phyloP scores from a whole-genome alignment of 1,140 invertebrate species.

The Magallana gigas region DNA sequence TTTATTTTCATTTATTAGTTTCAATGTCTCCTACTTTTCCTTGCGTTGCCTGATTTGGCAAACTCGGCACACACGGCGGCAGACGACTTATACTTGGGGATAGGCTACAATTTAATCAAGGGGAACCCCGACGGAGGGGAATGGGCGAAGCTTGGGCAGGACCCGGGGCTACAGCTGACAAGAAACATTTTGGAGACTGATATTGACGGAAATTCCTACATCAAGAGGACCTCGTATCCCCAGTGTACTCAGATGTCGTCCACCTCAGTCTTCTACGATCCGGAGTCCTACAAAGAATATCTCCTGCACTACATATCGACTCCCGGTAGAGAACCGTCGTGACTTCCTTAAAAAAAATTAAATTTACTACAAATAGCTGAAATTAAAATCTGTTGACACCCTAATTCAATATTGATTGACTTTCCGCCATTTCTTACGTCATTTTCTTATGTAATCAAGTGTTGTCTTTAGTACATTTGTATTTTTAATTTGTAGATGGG shows the following conservation, averaged over 20 bases:
- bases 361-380: no score
- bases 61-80: neutral
- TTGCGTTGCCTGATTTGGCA: neutral
- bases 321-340: neutral
- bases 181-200: constrained; percentile 29
- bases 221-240: neutral
- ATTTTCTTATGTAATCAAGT: no score
- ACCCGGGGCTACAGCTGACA: constrained; percentile 36
- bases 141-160: constrained; percentile 34
- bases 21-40: neutral
- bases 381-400: no score
- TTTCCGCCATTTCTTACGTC: no score
- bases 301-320: constrained; percentile 22
- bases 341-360: no score
- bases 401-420: no score
- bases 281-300: constrained; percentile 39
- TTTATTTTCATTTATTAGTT: no score
- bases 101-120: constrained; percentile 42
- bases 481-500: no score
- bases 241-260: constrained; percentile 1
- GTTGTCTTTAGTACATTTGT: no score
- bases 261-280: constrained; percentile 40
- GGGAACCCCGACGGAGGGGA: constrained; percentile 48
- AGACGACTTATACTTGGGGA: constrained; percentile 10
- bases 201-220: neutral